Evolutionary conservation across 2,888 invertebrate species (phyloP), one percentile per base, ranked within the genome.

Genomic region (Erebia aethiops): DNA sequence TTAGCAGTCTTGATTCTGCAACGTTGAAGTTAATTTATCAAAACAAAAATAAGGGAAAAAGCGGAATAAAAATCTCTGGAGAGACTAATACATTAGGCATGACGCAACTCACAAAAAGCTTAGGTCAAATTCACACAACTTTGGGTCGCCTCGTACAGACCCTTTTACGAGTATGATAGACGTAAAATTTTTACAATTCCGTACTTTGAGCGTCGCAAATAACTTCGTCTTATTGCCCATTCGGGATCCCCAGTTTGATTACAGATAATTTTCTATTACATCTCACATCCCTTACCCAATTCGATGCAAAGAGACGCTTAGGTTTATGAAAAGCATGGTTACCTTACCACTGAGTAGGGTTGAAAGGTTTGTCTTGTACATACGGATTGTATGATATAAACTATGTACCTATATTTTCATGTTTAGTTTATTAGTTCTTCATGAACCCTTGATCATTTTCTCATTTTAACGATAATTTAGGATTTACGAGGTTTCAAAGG

Each of bases 161-260:
- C 79, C 79, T 63, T 85, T 85, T 84, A 84, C 78, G 76, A 14
- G 49, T 49, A 52, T 52, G 52, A 76, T 51, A 60, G 73, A 70
- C 78, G 77, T 86, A 85, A 84, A 85, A 77, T 77, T 82, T 85
- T 84, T 84, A 83, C 78, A 77, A n/a, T n/a, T n/a, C n/a, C n/a
- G n/a, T n/a, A n/a, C n/a, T n/a, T n/a, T n/a, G n/a, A n/a, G n/a
- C n/a, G 71, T 65, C 70, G 56, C 72, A 70, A 72, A 77, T 77
- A 75, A 73, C 71, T 71, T 63, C 61, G 60, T 11, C 70, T 70
- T 68, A 74, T 70, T 69, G 72, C 66, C 61, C 62, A 69, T 71
- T 71, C 67, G 67, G 70, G 70, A 74, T 70, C 67, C 64, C 54
- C 71, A 60, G 62, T 75, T 75, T 75, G 67, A 77, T 74, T 73